These are phyloP conservation scores for Sicus ferrugineus DNA, from an alignment of 2,888 invertebrate genomes.

Conservation along the genomic window DNA sequence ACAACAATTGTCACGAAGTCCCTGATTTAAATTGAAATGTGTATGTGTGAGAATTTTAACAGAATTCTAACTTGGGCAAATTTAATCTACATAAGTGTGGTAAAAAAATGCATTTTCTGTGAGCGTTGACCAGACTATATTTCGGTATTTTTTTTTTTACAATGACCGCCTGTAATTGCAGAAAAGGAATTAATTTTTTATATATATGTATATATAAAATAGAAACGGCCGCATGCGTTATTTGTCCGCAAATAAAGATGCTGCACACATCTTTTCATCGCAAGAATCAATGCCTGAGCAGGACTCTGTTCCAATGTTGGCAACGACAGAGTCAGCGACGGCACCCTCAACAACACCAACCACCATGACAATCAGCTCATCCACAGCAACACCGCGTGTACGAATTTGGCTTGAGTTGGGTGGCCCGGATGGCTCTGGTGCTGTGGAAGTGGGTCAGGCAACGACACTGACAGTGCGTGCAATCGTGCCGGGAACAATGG, in stretches of 20 bases:
- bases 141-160: too few relatives aligned
- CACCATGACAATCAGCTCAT: constrained; percentile 24
- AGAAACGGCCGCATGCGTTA: constrained; percentile 71
- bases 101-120: too few relatives aligned
- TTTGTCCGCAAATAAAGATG: constrained; percentile 51
- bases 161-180: too few relatives aligned
- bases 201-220: constrained; percentile 34
- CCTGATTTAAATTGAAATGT: too few relatives aligned
- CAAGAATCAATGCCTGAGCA: constrained; percentile 11
- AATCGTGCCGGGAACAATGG: constrained; percentile 72
- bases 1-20: too few relatives aligned
- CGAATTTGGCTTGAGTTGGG: constrained; percentile 79
- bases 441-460: constrained; percentile 77
- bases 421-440: constrained; percentile 66
- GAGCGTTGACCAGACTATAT: too few relatives aligned
- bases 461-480: constrained; percentile 69
- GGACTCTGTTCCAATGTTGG: neutral
- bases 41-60: too few relatives aligned
- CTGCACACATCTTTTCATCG: neutral
- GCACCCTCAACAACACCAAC: constrained; percentile 48
- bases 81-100: too few relatives aligned
- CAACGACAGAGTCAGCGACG: constrained; percentile 7
- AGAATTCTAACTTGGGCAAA: too few relatives aligned
- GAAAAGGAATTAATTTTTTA: neutral
- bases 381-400: constrained; percentile 65